Evolutionary conservation across 2,888 invertebrate genomes (phyloP).

Genomic region (Blastobasis adustella): DNA sequence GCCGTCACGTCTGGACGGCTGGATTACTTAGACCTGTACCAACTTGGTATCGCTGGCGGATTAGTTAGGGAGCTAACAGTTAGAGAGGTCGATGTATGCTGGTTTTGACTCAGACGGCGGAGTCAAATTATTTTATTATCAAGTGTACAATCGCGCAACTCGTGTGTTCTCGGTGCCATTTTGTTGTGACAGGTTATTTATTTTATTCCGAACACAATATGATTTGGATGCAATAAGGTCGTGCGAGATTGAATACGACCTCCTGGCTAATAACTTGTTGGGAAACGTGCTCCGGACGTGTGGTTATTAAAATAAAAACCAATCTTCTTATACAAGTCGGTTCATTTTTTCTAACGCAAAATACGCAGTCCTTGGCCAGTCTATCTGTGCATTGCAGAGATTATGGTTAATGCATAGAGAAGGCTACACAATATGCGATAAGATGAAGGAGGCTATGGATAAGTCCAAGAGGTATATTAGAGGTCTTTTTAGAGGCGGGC

Average conservation of each 20-base stretch:
- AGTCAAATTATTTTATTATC: slow-evolving; percentile 56
- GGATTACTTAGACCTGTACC: slow-evolving; percentile 22
- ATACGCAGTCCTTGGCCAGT: too few species aligned
- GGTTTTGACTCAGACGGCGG: slow-evolving; percentile 25
- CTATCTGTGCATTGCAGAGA: too few species aligned
- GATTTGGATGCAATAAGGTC: slow-evolving; percentile 22
- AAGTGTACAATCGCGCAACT: slow-evolving; percentile 40
- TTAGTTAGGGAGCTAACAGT: slow-evolving; percentile 4
- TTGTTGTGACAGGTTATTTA: slow-evolving; percentile 53
- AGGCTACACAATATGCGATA: too few species aligned
- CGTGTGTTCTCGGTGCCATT: slow-evolving; percentile 31
- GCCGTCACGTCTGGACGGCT: slow-evolving; percentile 22
- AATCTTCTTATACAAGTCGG: not conserved
- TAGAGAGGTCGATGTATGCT: slow-evolving; percentile 23
- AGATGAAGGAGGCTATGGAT: too few species aligned
- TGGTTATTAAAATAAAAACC: slow-evolving; percentile 1
- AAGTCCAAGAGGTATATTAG: too few species aligned
- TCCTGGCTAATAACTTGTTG: slow-evolving; percentile 10
- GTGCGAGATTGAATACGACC: slow-evolving; percentile 19
- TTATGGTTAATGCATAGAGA: too few species aligned
- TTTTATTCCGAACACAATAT: slow-evolving; percentile 37
- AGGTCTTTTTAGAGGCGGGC: too few species aligned
- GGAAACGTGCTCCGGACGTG: slow-evolving; percentile 7
- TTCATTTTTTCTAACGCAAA: too few species aligned
- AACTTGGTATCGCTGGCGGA: slow-evolving; percentile 9